A percentile compares a stretch with the other conserved stretches of the same genome.
phyloP scores from a whole-genome alignment of 2,113 vertebrate genomes.

The Cyanoliseus patagonus region DNA sequence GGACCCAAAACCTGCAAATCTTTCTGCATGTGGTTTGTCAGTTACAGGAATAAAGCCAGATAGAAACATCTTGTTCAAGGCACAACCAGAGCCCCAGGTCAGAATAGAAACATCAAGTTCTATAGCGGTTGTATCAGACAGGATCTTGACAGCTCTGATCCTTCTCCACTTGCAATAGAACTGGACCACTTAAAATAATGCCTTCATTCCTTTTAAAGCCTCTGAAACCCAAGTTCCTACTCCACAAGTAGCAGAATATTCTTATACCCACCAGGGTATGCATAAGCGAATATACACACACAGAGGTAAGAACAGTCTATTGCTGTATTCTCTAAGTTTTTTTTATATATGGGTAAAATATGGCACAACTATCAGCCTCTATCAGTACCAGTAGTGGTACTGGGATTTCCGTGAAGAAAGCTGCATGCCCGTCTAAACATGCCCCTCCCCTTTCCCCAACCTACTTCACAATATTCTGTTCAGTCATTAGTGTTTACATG shows the following conservation, averaged over 20 bases:
- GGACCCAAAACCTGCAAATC: not conserved
- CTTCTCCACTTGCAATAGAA: not conserved
- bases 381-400: not conserved
- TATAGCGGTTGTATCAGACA: not conserved
- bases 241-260: not conserved
- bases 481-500: not conserved
- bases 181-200: not conserved
- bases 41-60: not conserved
- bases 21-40: not conserved
- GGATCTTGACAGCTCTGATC: not conserved
- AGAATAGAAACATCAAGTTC: not conserved
- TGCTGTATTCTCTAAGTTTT: not conserved
- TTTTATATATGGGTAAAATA: not conserved
- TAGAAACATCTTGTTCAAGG: not conserved
- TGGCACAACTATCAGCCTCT: not conserved
- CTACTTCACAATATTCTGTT: not conserved
- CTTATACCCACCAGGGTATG: not conserved
- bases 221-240: not conserved
- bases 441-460: not conserved
- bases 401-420: not conserved
- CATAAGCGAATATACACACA: not conserved
- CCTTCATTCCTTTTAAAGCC: not conserved
- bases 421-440: not conserved
- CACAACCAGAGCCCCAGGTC: not conserved
- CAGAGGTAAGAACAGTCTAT: not conserved